Percentiles rank a stretch among this genome's conserved stretches.
These are phyloP conservation scores for Dicaeum eximium DNA, from an alignment of 2,113 vertebrate genomes.

Conservation along the genomic window DNA sequence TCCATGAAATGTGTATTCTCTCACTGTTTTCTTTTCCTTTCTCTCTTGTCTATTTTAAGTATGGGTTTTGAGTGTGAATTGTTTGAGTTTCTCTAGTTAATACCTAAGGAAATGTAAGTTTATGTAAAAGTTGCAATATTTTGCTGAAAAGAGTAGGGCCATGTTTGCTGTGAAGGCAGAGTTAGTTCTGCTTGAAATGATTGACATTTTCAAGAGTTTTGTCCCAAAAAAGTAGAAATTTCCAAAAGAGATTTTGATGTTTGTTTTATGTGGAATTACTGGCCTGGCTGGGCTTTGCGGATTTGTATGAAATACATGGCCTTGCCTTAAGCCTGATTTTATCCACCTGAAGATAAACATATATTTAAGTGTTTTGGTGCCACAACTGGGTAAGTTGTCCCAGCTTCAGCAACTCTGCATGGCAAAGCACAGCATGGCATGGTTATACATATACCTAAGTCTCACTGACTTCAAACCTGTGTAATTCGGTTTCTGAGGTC, in stretches of 20 bases:
- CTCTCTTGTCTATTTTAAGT: neutral
- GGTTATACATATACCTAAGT: neutral
- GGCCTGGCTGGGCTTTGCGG: neutral
- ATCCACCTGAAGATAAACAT: neutral
- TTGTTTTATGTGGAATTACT: neutral
- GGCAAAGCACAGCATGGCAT: neutral
- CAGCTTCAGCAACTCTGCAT: neutral
- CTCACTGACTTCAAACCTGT: neutral
- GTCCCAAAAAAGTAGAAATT: neutral
- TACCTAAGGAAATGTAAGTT: neutral
- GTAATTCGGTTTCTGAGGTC: neutral
- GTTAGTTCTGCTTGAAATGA: neutral
- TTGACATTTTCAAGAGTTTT: neutral
- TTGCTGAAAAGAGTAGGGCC: neutral
- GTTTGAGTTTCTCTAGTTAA: neutral
- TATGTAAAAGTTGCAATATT: neutral
- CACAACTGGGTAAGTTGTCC: neutral
- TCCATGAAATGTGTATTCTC: neutral
- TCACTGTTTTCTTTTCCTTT: neutral
- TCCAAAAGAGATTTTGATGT: neutral
- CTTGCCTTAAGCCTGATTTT: neutral
- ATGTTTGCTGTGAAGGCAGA: neutral
- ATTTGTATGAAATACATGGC: neutral
- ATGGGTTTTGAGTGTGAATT: neutral
- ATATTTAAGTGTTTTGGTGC: neutral